These are phyloP conservation scores for Plestiodon gilberti DNA, from an alignment of 2,113 vertebrate genomes.

Conservation along the genomic window DNA sequence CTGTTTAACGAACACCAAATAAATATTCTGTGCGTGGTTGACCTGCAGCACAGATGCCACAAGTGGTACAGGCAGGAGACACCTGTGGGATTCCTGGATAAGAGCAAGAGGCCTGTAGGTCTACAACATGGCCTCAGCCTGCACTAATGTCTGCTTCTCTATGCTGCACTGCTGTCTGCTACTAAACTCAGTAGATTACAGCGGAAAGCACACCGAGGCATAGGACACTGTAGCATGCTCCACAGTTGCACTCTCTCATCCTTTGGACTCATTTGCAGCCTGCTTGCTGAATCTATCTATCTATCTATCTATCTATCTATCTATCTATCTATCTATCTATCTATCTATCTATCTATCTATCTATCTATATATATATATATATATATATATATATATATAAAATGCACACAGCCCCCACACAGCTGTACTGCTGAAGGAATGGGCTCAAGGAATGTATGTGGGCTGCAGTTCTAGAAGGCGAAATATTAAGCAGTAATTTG, in stretches of 20 bases:
- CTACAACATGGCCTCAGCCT: background rate
- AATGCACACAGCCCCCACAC: background rate
- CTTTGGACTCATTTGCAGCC: background rate
- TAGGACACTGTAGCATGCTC: background rate
- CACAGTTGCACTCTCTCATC: background rate
- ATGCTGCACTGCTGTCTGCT: background rate
- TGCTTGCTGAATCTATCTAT: background rate
- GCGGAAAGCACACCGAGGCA: background rate
- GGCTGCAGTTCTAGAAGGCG: constrained; percentile 71
- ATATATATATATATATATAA: constrained; percentile 2
- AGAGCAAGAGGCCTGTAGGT: background rate
- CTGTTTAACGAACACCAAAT: background rate
- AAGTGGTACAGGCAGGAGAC: background rate
- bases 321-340: too few relatives aligned
- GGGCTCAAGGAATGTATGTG: constrained; percentile 58
- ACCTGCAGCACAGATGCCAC: background rate
- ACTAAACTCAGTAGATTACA: background rate
- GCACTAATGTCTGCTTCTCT: background rate
- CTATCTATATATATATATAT: too few relatives aligned
- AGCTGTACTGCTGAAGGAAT: constrained; percentile 7
- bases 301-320: too few relatives aligned
- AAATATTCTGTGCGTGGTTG: background rate
- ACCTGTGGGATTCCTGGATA: background rate
- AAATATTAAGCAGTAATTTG: constrained; percentile 59
- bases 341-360: too few relatives aligned